Evolutionary conservation across 2,888 invertebrate genomes (phyloP).

Genomic region (Pollenia griseotomentosa): DNA sequence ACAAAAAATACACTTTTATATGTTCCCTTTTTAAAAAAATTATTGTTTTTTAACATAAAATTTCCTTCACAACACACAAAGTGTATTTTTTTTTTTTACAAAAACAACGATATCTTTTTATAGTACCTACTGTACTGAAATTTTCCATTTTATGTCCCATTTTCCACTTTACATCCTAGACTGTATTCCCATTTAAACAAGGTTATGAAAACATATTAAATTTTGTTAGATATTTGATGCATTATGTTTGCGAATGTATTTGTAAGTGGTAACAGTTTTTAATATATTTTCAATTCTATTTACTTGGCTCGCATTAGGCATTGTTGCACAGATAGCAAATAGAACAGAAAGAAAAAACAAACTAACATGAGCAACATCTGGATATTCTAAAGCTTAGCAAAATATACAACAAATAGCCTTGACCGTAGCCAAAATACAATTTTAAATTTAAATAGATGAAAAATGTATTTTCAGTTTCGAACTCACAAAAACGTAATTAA

Average conservation of each 20-base stretch:
- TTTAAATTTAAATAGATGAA: slow-evolving; percentile 42
- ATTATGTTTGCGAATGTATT: slow-evolving; percentile 17
- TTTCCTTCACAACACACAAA: too few species aligned
- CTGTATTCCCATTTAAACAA: slow-evolving; percentile 20
- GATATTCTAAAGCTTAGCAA: slow-evolving; percentile 32
- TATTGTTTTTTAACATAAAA: too few species aligned
- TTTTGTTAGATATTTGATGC: slow-evolving; percentile 45
- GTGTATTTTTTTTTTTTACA: too few species aligned
- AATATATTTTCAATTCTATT: slow-evolving; percentile 61
- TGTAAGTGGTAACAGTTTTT: slow-evolving; percentile 23
- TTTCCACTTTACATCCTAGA: not conserved
- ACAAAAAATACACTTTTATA: too few species aligned
- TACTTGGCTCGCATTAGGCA: slow-evolving; percentile 46
- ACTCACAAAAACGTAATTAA: not conserved
- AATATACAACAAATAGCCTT: slow-evolving; percentile 52
- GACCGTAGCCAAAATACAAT: slow-evolving; percentile 50
- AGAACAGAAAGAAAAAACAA: slow-evolving; percentile 10
- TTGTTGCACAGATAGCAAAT: slow-evolving; percentile 43
- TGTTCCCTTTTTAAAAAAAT: too few species aligned
- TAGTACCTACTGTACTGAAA: too few species aligned
- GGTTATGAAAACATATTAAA: slow-evolving; percentile 47
- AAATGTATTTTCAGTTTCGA: slow-evolving; percentile 2
- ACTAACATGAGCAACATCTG: slow-evolving; percentile 36
- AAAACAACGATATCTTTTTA: too few species aligned
- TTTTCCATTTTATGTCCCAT: not conserved